Evolutionary conservation across 2,113 vertebrate genomes (phyloP), one percentile per base, ranked within the genome.

Genomic region (Microcebus lehilahytsara): DNA sequence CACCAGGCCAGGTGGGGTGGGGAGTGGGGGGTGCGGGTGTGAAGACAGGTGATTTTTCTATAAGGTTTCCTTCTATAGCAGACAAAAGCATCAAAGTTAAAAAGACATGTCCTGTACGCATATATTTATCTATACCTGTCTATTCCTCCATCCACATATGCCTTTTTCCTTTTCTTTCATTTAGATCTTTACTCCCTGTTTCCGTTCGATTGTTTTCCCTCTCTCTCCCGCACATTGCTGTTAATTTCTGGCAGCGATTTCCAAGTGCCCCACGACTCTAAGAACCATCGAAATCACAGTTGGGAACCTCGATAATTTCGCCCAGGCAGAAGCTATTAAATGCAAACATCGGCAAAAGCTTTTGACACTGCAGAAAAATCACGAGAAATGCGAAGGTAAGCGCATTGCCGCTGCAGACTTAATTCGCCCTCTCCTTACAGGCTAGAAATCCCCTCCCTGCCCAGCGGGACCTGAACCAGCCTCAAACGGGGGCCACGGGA

Each of bases 241-340:
- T 97, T 96, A 93, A 97, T 98, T 71, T 96, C 46, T 78, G 51
- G 81, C 40, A 2, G 0, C 20, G 67, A 51, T 98, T 97, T 96
- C 92, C 69, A 9, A 32, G 95, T 75, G 66, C 37, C 84, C 78
- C 46, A 32, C 64, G 92, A 58, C 85, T 96, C 62, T 40, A 69
- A 79, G 79, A 96, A 74, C 81, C 88, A 94, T 71, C 89, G 85
- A 90, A 97, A 87, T 96, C 93, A 96, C 93, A 77, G 86, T 85
- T 87, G 94, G 89, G 67, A 91, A 81, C 85, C 74, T 84, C 1
- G 0, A 91, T 96, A 79, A 97, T 92, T 97, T 95, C 86, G 62
- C 91, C 56, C 92, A 75, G 13, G 40, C 56, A 71, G 66, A 92
- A 83, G 62, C 81, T 96, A 75, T 93, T 95, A 96, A 94, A 84